Percentiles rank a stretch among this genome's conserved stretches.
These are phyloP conservation scores for Nudaria mundana DNA, from an alignment of 2,888 invertebrate genomes.

Conservation along the genomic window DNA sequence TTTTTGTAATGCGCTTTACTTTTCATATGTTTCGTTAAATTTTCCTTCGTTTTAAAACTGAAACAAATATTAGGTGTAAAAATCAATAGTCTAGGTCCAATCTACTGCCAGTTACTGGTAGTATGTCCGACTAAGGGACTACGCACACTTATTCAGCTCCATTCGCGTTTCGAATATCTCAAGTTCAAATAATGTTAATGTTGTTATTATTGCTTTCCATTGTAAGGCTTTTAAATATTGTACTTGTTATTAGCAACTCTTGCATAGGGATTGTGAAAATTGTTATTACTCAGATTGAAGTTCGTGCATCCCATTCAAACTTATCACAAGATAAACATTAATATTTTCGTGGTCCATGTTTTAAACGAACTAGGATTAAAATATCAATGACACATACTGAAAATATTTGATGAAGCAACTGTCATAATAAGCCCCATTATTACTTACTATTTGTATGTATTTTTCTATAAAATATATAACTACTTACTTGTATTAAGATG, in stretches of 20 bases:
- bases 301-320: constrained; percentile 22
- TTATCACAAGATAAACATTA: constrained; percentile 38
- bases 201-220: constrained; percentile 76
- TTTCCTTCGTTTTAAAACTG: constrained; percentile 99
- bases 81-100: no score
- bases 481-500: constrained; percentile 45
- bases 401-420: constrained; percentile 60
- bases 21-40: constrained; percentile 98
- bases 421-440: constrained; percentile 60
- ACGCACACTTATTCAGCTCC: no score
- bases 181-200: constrained; percentile 60
- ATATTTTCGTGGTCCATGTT: constrained; percentile 63
- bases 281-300: constrained; percentile 40
- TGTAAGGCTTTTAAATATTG: constrained; percentile 52
- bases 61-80: no score
- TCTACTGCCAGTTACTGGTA: no score
- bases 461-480: constrained; percentile 75
- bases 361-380: constrained; percentile 57
- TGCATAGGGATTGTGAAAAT: constrained; percentile 44
- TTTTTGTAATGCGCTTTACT: constrained; percentile 98
- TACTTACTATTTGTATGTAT: constrained; percentile 73
- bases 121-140: no score
- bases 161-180: no score
- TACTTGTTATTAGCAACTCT: constrained; percentile 60
- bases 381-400: constrained; percentile 79